Evolutionary conservation across 2,888 invertebrate genomes (phyloP).

Genomic region (Acanthoscelides obtectus): DNA sequence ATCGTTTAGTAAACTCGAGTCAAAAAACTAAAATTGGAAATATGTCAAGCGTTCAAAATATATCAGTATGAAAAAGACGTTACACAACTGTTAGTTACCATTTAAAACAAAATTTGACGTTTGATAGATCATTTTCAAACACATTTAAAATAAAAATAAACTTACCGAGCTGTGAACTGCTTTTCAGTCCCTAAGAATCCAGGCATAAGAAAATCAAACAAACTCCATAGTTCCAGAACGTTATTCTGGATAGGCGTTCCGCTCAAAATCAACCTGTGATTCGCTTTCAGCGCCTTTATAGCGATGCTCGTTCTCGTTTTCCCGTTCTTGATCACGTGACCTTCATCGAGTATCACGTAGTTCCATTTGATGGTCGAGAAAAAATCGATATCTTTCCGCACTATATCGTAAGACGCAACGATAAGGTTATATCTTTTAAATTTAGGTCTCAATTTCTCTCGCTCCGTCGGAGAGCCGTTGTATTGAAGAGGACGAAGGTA

Average conservation of each 20-base stretch:
- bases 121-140: no score
- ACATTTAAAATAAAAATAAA: no score
- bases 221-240: slow-evolving; percentile 95
- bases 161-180: slow-evolving; percentile 72
- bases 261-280: slow-evolving; percentile 90
- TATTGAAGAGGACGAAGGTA: slow-evolving; percentile 79
- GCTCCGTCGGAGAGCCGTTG: slow-evolving; percentile 77
- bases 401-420: slow-evolving; percentile 93
- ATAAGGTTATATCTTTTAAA: slow-evolving; percentile 77
- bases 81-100: no score
- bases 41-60: no score
- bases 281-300: slow-evolving; percentile 80
- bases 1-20: no score
- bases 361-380: slow-evolving; percentile 87
- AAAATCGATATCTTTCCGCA: slow-evolving; percentile 92
- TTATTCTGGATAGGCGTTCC: slow-evolving; percentile 99
- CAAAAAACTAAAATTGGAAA: no score
- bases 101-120: no score
- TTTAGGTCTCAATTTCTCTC: slow-evolving; percentile 69
- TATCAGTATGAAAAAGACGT: no score
- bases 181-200: slow-evolving; percentile 95
- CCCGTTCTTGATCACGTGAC: slow-evolving; percentile 96
- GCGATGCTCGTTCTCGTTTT: slow-evolving; percentile 94
- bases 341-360: slow-evolving; percentile 95
- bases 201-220: slow-evolving; percentile 99